phyloP scores from a whole-genome alignment of 2,113 vertebrate genomes.

The Platycercus adscitus region DNA sequence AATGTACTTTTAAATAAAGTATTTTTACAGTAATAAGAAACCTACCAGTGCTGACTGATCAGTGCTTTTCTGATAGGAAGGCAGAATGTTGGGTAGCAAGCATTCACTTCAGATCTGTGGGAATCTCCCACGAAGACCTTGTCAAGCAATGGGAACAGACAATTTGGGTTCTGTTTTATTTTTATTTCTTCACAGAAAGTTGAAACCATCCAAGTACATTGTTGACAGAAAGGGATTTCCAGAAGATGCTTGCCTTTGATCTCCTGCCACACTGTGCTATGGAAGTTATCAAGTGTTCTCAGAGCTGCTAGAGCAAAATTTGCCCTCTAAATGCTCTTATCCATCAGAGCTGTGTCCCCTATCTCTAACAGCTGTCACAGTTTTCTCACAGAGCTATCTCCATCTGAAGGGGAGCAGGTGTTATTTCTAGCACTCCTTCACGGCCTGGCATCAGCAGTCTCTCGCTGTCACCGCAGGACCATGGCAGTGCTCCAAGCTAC shows the following conservation, averaged over 20 bases:
- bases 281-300: slow-evolving; percentile 53
- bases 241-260: slow-evolving; percentile 54
- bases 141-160: neutral
- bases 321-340: slow-evolving; percentile 65
- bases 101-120: neutral
- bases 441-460: slow-evolving; percentile 61
- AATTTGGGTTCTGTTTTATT: slow-evolving; percentile 40
- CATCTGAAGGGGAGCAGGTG: slow-evolving; percentile 60
- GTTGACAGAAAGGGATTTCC: slow-evolving; percentile 49
- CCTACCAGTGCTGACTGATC: neutral
- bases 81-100: neutral
- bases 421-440: slow-evolving; percentile 64
- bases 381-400: slow-evolving; percentile 61
- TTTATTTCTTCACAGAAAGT: slow-evolving; percentile 24
- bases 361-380: slow-evolving; percentile 60
- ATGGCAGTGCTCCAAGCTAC: slow-evolving; percentile 63
- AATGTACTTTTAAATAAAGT: neutral
- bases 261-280: slow-evolving; percentile 7
- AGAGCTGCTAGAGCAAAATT: slow-evolving; percentile 40
- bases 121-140: neutral
- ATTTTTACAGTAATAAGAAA: neutral
- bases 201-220: neutral
- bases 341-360: slow-evolving; percentile 34
- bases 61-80: neutral
- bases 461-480: slow-evolving; percentile 47